Percentiles rank a stretch among this genome's conserved stretches.
Evolutionary conservation across 2,797 vertebrate species (phyloP).

Genomic region (Hydrophis major): DNA sequence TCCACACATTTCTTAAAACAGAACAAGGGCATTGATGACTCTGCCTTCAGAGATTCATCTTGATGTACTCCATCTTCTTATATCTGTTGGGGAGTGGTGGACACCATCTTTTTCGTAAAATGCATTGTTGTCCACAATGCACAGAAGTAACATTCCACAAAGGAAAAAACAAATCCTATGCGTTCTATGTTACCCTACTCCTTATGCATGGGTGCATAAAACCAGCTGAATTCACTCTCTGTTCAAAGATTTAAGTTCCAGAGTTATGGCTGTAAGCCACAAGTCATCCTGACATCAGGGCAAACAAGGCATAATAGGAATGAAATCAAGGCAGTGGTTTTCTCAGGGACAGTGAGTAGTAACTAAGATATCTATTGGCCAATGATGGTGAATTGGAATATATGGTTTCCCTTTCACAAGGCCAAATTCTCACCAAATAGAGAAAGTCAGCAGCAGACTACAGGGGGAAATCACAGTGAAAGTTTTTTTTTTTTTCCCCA

Average conservation of each 20-base stretch:
- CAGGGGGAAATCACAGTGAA: neutral
- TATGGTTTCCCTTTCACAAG: neutral
- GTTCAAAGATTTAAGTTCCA: neutral
- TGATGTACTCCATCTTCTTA: neutral
- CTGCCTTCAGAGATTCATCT: neutral
- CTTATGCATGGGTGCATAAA: neutral
- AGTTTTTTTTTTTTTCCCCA: neutral
- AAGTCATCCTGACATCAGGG: neutral
- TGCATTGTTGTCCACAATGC: neutral
- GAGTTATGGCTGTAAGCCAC: too few species aligned
- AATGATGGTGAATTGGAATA: neutral
- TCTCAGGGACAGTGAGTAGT: neutral
- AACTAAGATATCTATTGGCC: neutral
- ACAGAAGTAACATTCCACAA: neutral
- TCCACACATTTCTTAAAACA: neutral
- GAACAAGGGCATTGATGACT: neutral
- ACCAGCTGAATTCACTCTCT: neutral
- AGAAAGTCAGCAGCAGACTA: neutral
- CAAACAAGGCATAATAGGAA: neutral
- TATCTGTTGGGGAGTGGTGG: neutral
- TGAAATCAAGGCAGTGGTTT: neutral
- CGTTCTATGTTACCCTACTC: neutral
- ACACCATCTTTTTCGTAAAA: neutral
- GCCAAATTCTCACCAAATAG: slow-evolving; percentile 15
- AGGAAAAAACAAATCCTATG: neutral